Conservation (phyloP, 1,140 invertebrate species). For the Drosophila triauraria region DNA sequence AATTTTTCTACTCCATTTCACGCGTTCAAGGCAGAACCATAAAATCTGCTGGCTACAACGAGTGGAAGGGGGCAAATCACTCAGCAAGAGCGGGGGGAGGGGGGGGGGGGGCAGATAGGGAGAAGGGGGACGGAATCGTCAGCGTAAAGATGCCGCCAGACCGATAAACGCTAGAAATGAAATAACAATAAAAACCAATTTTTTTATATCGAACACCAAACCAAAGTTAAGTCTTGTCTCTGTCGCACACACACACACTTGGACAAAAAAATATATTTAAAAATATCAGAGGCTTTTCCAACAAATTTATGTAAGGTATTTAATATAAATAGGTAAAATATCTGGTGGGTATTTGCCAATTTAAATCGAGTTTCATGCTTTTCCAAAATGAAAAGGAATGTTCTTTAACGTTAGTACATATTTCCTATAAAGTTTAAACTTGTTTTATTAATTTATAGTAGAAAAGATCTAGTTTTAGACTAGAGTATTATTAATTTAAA, state of each 20-base stretch:
- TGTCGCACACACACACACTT: not conserved
- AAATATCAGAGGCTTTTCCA: no score
- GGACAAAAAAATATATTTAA: no score
- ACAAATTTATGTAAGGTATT: no score
- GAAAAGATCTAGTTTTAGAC: no score
- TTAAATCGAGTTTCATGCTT: no score
- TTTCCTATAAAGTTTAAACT: no score
- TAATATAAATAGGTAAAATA: no score
- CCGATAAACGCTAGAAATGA: conserved; percentile 78
- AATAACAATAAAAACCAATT: conserved; percentile 81
- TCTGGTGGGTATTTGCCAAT: no score
- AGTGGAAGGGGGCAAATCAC: conserved; percentile 16
- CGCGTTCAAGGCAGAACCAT: conserved; percentile 73
- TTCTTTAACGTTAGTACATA: no score
- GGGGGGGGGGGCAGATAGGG: not conserved
- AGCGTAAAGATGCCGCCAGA: conserved; percentile 77
- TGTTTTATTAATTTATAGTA: no score
- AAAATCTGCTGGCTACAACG: conserved; percentile 25
- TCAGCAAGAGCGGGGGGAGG: not conserved
- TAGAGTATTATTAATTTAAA: no score
- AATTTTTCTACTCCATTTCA: conserved; percentile 84
- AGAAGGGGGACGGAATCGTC: conserved; percentile 40
- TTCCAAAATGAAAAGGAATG: no score
- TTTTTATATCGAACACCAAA: conserved; percentile 69
- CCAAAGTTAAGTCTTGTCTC: conserved; percentile 26